Base-by-base conservation (phyloP, 2,888 invertebrate genomes). In the Brenthis daphne region DNA sequence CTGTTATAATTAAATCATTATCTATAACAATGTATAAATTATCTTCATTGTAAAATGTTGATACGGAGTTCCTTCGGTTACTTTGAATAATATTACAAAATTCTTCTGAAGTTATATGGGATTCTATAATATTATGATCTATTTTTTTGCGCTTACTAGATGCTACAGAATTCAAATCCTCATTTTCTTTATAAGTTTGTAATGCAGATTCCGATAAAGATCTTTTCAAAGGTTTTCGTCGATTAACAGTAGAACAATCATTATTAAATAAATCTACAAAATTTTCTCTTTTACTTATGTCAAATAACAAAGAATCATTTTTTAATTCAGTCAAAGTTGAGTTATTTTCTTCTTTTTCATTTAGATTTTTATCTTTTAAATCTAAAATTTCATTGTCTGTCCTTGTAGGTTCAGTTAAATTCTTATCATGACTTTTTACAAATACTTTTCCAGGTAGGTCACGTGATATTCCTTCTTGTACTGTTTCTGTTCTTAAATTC, bases 21-120 rank as follows among this genome's bases (percentile, higher is more conserved):
- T 90, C 89, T 73, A 92, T 90, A 57, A 90, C 78, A 73, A 92
- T 92, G 76, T 90, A 92, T 78, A 92, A 84, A 80, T 87, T 87
- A 70, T 88, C 87, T 76, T 87, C 89, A 67, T 86, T 85, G 75
- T 85, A 87, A 57, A 86, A 75, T 54, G 89, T 82, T 51, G 90
- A 88, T 71, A 91, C 82, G 29, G 92, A 92, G 77, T 92, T 92
- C 72, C 92, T 81, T 69, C 92, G 80, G 77, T 85, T 87, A 75
- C 76, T 84, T 73, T 88, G 85, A 70, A 89, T 79, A 57, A 85
- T 80, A 71, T 81, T 85, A 67, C 82, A 83, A 68, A 84, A 76
- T 69, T 83, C 82, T 77, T 85, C 81, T 60, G 80, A 72, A 20
- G 83, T 72, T 24, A 81, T 70, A 48, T 82, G 78, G 48, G 79